Base-by-base conservation (phyloP, 2,888 invertebrate species). In the Pammene aurita region DNA sequence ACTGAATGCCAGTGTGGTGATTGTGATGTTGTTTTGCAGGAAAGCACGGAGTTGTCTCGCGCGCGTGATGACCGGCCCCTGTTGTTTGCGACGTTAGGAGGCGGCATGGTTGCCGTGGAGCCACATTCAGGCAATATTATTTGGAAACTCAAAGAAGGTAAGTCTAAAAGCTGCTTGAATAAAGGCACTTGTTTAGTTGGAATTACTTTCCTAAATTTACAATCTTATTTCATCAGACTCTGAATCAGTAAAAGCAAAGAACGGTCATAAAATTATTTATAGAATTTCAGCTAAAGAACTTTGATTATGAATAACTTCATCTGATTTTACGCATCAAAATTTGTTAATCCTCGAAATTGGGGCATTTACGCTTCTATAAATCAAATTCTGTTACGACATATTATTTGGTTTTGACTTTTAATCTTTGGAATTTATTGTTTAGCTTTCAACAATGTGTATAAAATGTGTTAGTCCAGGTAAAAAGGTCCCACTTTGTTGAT, bases 141-240 rank as follows among this genome's bases (percentile, higher is more conserved):
- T 79, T 99, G 99, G 99, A 96, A 95, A 80, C 94, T 98, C 72
- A 96, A 96, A 89, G 98, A 99, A 93, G 97, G 96, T 96, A 94
- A 91, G 72, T 72, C 50, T 54, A 57, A 87, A 80, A 18, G 26
- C 63, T 46, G 58, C 64, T 67, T 55, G 5, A n/a, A 26, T 11
- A 1, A 13, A 41, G 2, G 13, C 52, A 52, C 13, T 26, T n/a
- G 10, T 63, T 52, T 16, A 16, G 9, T 44, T 14, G 26, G n/a
- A 44, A 18, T 11, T n/a, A 4, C 26, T 57, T 50, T 42, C 13
- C 13, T 4, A 14, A 2, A 48, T 46, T 64, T 16, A 13, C n/a
- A 55, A 46, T 56, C 10, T 42, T 50, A 41, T 66, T 57, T 65
- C 55, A 55, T 56, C 46, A 56, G 56, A 9, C 18, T 38, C 18